phyloP scores from a whole-genome alignment of 2,113 vertebrate genomes.

The Natator depressus region DNA sequence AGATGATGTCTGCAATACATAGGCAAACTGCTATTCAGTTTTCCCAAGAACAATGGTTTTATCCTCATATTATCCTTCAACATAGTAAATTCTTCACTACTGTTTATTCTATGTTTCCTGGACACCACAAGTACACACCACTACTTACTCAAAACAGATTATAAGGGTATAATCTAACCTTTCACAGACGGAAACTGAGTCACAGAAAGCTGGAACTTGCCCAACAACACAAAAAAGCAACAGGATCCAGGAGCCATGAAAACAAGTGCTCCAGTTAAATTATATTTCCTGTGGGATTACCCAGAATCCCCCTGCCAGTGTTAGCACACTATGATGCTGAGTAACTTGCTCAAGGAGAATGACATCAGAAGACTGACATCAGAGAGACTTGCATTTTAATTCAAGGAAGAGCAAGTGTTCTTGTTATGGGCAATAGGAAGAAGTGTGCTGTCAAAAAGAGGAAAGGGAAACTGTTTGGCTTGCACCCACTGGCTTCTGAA shows the following conservation, averaged over 20 bases:
- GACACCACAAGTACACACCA: background rate
- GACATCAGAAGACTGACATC: fast-evolving
- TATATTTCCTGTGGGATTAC: fast-evolving
- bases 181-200: background rate
- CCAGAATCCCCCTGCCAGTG: background rate
- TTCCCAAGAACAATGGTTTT: background rate
- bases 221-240: background rate
- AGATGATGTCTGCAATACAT: background rate
- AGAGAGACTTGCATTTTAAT: background rate
- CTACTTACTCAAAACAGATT: background rate
- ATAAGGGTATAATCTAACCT: background rate
- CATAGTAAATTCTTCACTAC: background rate
- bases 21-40: background rate
- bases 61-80: background rate
- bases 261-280: background rate
- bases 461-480: background rate
- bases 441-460: background rate
- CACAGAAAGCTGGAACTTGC: background rate
- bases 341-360: background rate
- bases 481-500: background rate
- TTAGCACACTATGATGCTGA: background rate
- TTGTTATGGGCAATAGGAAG: background rate
- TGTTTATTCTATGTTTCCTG: background rate
- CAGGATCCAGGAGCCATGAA: background rate
- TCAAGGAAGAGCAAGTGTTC: background rate